Evolutionary conservation across 2,797 vertebrate genomes (phyloP).

Genomic region (Staurois parvus): DNA sequence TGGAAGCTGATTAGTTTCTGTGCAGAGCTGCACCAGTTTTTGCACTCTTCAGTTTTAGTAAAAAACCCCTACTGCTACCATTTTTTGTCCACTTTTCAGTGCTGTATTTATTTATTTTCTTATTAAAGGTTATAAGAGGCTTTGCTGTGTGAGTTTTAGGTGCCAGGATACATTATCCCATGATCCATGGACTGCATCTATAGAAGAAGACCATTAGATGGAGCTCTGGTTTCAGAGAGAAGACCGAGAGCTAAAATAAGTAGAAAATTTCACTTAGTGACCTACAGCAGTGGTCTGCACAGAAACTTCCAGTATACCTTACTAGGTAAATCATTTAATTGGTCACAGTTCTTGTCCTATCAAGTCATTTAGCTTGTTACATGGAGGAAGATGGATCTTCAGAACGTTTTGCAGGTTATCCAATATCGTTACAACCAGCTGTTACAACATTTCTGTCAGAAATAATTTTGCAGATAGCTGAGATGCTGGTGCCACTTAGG

Average conservation of each 20-base stretch:
- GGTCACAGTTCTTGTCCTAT: slow-evolving; percentile 50
- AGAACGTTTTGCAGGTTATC: slow-evolving; percentile 31
- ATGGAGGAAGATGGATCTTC: slow-evolving; percentile 33
- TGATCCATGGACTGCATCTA: background rate
- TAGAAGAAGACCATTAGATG: slow-evolving; percentile 22
- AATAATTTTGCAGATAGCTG: slow-evolving; percentile 24
- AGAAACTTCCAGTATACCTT: slow-evolving; percentile 43
- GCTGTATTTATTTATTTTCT: no score
- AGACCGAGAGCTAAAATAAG: background rate
- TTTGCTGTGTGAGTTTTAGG: no score
- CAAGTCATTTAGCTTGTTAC: slow-evolving; percentile 48
- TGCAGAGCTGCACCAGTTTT: no score
- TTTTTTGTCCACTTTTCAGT: no score
- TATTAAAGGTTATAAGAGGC: no score
- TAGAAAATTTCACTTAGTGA: background rate
- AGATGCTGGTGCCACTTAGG: slow-evolving; percentile 1
- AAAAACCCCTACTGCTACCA: no score
- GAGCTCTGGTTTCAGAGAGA: slow-evolving; percentile 26
- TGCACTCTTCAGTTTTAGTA: no score
- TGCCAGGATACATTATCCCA: no score
- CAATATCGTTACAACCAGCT: slow-evolving; percentile 18
- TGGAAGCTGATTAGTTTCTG: no score
- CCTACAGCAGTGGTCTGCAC: background rate
- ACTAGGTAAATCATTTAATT: slow-evolving; percentile 49
- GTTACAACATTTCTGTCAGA: slow-evolving; percentile 27